Percentiles rank a stretch among this genome's conserved stretches.
phyloP scores from a whole-genome alignment of 2,888 invertebrate species.

The Drosophila anceps region DNA sequence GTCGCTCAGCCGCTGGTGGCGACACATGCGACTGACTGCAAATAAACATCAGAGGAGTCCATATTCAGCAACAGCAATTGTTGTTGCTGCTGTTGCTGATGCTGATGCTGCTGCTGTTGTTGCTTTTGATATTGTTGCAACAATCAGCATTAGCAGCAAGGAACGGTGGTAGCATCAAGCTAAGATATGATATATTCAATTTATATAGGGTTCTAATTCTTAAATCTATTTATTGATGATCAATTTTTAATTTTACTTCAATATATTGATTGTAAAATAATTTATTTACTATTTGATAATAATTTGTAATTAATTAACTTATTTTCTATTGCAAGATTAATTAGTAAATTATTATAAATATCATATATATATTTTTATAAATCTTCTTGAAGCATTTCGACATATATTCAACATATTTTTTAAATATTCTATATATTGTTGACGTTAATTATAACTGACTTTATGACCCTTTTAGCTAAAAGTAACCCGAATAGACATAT shows the following conservation, averaged over 20 bases:
- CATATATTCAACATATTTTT: too few species aligned
- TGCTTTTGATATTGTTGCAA: conserved; percentile 63
- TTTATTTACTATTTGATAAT: too few species aligned
- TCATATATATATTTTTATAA: too few species aligned
- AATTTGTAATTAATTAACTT: not conserved
- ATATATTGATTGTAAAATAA: not conserved
- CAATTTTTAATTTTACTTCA: too few species aligned
- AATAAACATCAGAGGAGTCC: conserved; percentile 61
- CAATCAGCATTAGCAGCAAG: conserved; percentile 58
- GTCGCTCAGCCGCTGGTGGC: conserved; percentile 60
- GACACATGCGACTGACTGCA: conserved; percentile 77
- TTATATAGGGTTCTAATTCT: conserved; percentile 9
- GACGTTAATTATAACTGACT: too few species aligned
- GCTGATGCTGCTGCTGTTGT: conserved; percentile 8
- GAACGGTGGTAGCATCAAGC: conserved; percentile 36
- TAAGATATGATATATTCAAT: conserved; percentile 4
- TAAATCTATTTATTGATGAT: not conserved
- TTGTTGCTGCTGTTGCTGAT: conserved; percentile 3
- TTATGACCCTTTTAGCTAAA: too few species aligned
- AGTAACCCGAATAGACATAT: too few species aligned
- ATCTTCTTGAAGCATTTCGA: too few species aligned
- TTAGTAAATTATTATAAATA: too few species aligned
- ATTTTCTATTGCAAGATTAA: too few species aligned
- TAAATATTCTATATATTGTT: too few species aligned
- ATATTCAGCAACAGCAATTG: conserved; percentile 13